phyloP scores from a whole-genome alignment of 2,888 invertebrate genomes.

The Anarsia innoxiella region DNA sequence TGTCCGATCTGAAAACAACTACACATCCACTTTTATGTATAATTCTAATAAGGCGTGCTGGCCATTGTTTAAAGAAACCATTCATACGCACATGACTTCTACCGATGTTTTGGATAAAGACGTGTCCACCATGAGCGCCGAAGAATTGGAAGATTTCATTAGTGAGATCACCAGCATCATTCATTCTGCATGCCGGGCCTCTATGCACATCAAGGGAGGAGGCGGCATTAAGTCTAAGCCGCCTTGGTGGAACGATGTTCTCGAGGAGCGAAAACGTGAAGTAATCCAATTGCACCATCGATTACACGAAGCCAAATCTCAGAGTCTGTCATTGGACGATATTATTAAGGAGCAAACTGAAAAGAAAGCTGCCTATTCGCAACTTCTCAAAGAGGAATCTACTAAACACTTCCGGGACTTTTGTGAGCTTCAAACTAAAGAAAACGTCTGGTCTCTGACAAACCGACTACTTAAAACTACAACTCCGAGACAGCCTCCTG shows the following conservation, averaged over 20 bases:
- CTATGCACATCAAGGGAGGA: neutral
- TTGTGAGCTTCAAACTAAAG: constrained; percentile 14
- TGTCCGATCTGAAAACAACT: too few species aligned
- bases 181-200: neutral
- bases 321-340: neutral
- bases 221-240: neutral
- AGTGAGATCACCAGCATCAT: neutral
- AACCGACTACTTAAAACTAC: constrained; percentile 14
- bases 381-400: neutral
- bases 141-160: neutral
- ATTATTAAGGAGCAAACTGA: neutral
- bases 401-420: constrained; percentile 13
- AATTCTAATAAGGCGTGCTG: neutral
- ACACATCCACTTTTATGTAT: neutral
- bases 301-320: neutral
- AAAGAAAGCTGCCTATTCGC: neutral
- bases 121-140: neutral
- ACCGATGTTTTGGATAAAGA: neutral
- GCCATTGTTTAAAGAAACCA: neutral
- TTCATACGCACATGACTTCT: neutral
- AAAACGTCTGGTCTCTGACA: constrained; percentile 18
- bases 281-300: constrained; percentile 7
- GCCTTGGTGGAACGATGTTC: constrained; percentile 13
- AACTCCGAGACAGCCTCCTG: constrained; percentile 8
- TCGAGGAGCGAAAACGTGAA: constrained; percentile 6